Evolutionary conservation across 2,888 invertebrate species (phyloP), one percentile per base, ranked within the genome.

Genomic region (Oscheius sp.): DNA sequence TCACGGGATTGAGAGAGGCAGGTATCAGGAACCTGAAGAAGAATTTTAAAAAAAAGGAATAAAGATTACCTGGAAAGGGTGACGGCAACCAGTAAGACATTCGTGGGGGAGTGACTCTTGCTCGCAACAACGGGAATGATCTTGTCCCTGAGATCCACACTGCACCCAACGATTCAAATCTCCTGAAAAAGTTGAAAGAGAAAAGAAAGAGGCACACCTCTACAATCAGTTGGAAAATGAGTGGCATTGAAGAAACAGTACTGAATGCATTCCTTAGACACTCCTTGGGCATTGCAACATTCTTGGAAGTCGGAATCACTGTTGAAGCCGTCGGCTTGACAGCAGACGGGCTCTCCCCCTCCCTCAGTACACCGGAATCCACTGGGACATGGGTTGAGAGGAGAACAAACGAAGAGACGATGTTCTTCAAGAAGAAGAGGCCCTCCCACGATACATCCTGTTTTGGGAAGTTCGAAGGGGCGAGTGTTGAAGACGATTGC

Each of bases 61-160:
- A 2, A 24, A 47, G 9, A 1, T 50, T 33, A 75, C 73, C 12
- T 68, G 57, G 70, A 80, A 77, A 28, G 81, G 81, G 68, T 77
- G 76, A 56, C 65, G 59, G 41, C 82, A 82, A 3, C 75, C 80
- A 5, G 67, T 64, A 44, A 70, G 68, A 56, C 82, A 82, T 14
- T 63, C 57, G 9, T 65, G 65, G 12, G 74, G 66, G 6, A 80
- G 64, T 22, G 65, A 63, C 45, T 73, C 72, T 24, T 71, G 54
- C 30, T 65, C 51, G 44, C 82, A 82, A 56, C 82, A 82, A 38
- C 77, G 49, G 28, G 65, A 68, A 63, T 77, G 77, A 63, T 79
- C 79, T n/a, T 74, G 73, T 47, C 80, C 80, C 66, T 77, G 77
- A 0, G 80, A 80, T 17, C 72, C 76, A 61, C 80, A 80, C 47